Evolutionary conservation across 1,140 invertebrate genomes (phyloP).

Genomic region (Hycleus cichorii): DNA sequence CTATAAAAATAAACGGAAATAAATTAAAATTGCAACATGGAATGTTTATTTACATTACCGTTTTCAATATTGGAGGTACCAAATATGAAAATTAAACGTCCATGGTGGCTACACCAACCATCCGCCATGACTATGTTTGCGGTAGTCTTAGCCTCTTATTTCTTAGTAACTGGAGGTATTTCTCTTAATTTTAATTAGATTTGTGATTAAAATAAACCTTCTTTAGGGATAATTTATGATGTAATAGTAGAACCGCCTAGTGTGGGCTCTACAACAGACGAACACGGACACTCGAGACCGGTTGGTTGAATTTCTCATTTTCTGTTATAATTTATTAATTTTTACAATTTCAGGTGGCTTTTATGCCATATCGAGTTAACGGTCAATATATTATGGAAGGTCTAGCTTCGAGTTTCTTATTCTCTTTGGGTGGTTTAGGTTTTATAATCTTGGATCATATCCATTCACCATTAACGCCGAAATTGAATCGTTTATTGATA

Average conservation of each 20-base stretch:
- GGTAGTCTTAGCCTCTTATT: slow-evolving; percentile 88
- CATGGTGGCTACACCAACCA: slow-evolving; percentile 85
- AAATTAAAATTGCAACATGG: slow-evolving; percentile 22
- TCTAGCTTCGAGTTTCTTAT: slow-evolving; percentile 91
- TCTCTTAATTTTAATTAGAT: slow-evolving; percentile 13
- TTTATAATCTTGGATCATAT: slow-evolving; percentile 95
- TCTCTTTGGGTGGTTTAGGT: slow-evolving; percentile 90
- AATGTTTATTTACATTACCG: slow-evolving; percentile 50
- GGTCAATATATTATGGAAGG: slow-evolving; percentile 99
- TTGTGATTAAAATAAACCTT: slow-evolving; percentile 3
- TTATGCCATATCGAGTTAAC: slow-evolving; percentile 97
- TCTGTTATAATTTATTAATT: not conserved
- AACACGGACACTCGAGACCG: slow-evolving; percentile 89
- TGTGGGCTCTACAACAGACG: slow-evolving; percentile 95
- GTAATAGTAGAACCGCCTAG: slow-evolving; percentile 97
- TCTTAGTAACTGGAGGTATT: slow-evolving; percentile 95
- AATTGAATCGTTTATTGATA: slow-evolving; percentile 85
- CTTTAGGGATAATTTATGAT: slow-evolving; percentile 93
- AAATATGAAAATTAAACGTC: slow-evolving; percentile 86
- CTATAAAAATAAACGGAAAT: too few relatives aligned
- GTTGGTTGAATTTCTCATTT: slow-evolving; percentile 47
- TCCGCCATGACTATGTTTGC: slow-evolving; percentile 91
- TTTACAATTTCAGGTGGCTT: slow-evolving; percentile 68
- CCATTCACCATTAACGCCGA: slow-evolving; percentile 83
- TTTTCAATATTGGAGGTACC: slow-evolving; percentile 83